Conservation (phyloP, 64 coral and sea anemone genomes). For the Montipora foliosa region DNA sequence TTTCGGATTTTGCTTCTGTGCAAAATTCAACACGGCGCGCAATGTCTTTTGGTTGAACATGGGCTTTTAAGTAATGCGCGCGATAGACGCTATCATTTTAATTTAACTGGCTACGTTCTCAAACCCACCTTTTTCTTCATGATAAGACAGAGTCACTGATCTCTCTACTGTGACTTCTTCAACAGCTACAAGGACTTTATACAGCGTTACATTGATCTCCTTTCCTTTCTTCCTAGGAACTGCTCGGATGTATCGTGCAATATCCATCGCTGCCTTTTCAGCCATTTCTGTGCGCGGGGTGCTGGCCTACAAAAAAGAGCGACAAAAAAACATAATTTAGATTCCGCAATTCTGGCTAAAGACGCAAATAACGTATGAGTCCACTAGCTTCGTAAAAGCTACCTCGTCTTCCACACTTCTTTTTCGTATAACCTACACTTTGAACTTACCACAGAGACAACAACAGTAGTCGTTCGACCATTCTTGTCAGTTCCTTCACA, state of each 20-base stretch:
- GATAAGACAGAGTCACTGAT: conserved; percentile 81
- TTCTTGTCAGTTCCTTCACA: conserved; percentile 69
- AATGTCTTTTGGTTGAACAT: too few species aligned
- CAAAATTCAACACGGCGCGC: too few species aligned
- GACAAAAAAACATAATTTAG: background rate
- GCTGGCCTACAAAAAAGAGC: conserved; percentile 67
- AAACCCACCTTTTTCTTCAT: conserved; percentile 72
- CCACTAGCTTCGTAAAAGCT: background rate
- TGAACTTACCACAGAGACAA: conserved; percentile 91
- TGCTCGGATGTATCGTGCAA: conserved; percentile 74
- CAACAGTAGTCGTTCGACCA: conserved; percentile 35
- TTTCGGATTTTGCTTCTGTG: too few species aligned
- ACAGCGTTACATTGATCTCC: conserved; percentile 76
- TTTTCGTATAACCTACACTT: too few species aligned
- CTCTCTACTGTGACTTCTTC: conserved; percentile 84
- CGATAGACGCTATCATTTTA: background rate
- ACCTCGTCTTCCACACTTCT: background rate
- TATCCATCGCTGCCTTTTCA: conserved; percentile 77
- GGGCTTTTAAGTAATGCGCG: too few species aligned
- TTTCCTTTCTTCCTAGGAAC: conserved; percentile 21
- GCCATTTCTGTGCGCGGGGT: conserved; percentile 79
- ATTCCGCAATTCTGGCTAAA: background rate
- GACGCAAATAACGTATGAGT: too few species aligned
- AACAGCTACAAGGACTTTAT: conserved; percentile 89
- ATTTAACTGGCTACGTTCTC: background rate